Base-by-base conservation (phyloP, 2,797 vertebrate genomes). In the Myotis daubentonii region DNA sequence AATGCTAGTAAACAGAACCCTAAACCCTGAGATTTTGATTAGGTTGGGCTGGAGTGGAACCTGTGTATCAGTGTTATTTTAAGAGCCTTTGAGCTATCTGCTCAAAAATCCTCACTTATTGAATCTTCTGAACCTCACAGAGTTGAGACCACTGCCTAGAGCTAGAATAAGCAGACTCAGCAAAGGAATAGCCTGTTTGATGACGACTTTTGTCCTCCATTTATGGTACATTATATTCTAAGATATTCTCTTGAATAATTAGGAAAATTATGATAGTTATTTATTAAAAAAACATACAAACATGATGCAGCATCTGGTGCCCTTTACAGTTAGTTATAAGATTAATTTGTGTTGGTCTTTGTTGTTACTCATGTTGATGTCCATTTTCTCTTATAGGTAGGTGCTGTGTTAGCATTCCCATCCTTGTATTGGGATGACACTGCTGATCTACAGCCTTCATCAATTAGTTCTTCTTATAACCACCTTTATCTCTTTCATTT, bases 351-450 rank as follows among this genome's bases (percentile, higher is more conserved):
- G 15, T 85, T 96, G 78, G 65, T 78, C 33, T 93, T 95, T 74
- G 17, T 55, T 65, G 23, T 74, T 62, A 49, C 47, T 2, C 86
- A 9, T 83, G 47, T 51, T 96, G 85, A 11, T 84, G 49, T 47
- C 36, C n/a, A 11, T 71, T 93, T 96, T 96, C 78, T 88, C 8
- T 66, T 89, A 10, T 96, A 99, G 99, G 99, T 99, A 95, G 99
- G 99, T 72, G 95, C 99, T 97, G 99, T 99, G 88, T 98, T 99
- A 97, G 99, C 99, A 25, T 98, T 99, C 95, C 99, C 99, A 9
- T 99, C 99, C 9, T 98, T 99, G 88, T 99, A 99, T 95, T 99
- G 99, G 98, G 99, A 99, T 94, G 99, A 99, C 93, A 96, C 98
- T 88, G 99, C 99, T 66, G 99, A 99, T 83, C 98, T 99, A 60